phyloP scores from a whole-genome alignment of 1,140 invertebrate species.

The Diachasma alloeum region DNA sequence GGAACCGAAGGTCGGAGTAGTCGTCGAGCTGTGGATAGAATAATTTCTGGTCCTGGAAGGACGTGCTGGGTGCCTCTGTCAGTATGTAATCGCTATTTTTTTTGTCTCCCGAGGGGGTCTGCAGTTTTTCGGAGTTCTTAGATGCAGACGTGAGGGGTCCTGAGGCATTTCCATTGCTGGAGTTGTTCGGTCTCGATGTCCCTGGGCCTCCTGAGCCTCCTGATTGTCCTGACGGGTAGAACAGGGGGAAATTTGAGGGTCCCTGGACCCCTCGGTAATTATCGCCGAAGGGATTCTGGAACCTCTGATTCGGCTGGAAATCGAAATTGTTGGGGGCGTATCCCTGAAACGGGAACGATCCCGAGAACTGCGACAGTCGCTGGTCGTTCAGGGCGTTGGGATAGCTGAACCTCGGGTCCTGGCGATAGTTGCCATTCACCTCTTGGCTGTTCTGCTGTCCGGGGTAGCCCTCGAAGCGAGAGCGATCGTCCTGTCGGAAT shows the following conservation, averaged over 20 bases:
- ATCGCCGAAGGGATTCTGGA: conserved; percentile 11
- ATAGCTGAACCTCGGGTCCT: conserved; percentile 4
- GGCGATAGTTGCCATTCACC: conserved; percentile 1
- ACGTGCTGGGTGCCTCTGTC: background rate
- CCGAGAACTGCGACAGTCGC: background rate
- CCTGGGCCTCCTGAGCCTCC: background rate
- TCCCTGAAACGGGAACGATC: background rate
- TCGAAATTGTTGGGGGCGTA: background rate
- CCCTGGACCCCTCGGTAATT: conserved; percentile 4
- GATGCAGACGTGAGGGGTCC: background rate
- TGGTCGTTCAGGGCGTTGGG: background rate
- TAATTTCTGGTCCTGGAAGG: conserved; percentile 13
- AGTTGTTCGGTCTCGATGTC: background rate
- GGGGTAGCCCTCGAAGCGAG: background rate
- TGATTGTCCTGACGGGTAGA: background rate
- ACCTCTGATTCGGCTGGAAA: background rate
- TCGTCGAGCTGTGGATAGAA: conserved; percentile 26
- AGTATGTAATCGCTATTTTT: background rate
- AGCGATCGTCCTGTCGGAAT: background rate
- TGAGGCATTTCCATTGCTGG: background rate
- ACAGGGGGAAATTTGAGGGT: background rate
- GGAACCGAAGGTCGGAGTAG: conserved; percentile 33
- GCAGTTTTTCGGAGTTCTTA: conserved; percentile 12
- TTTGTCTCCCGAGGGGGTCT: background rate
- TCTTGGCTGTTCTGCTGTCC: background rate